A percentile compares a stretch with the other conserved stretches of the same genome.
These are phyloP conservation scores for Drosophila pectinifera DNA, from an alignment of 1,140 invertebrate species.

Conservation along the genomic window DNA sequence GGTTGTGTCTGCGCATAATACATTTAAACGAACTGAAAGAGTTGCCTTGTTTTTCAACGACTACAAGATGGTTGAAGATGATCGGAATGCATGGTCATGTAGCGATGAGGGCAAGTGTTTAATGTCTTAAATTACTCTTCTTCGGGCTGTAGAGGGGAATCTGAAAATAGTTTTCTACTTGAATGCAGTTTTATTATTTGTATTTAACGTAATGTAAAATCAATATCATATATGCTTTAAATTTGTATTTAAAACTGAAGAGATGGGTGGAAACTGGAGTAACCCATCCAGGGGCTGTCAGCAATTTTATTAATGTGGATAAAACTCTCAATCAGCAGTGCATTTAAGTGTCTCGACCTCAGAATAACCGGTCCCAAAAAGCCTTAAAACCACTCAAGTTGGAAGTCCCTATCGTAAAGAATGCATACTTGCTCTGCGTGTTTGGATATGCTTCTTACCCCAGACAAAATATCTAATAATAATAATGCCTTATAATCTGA, in stretches of 20 bases:
- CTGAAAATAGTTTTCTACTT: background rate
- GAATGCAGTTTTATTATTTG: too few species aligned
- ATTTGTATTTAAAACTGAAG: too few species aligned
- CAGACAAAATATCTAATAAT: background rate
- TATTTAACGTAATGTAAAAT: too few species aligned
- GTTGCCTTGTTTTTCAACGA: constrained; percentile 12
- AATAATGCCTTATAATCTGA: background rate
- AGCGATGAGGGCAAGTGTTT: constrained; percentile 42
- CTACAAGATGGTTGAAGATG: constrained; percentile 2
- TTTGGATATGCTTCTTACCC: too few species aligned
- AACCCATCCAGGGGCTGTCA: too few species aligned
- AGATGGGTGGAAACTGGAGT: too few species aligned
- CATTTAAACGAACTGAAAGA: constrained; percentile 13
- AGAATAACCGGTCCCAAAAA: too few species aligned
- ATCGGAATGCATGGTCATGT: constrained; percentile 64
- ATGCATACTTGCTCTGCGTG: too few species aligned
- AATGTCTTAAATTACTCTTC: constrained; percentile 17
- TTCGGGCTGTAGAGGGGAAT: background rate
- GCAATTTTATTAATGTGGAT: too few species aligned
- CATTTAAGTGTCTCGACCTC: background rate
- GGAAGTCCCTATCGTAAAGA: background rate
- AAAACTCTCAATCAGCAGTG: too few species aligned
- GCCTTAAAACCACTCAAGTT: too few species aligned
- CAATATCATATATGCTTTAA: too few species aligned
- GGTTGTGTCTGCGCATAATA: constrained; percentile 74